These are phyloP conservation scores for Nymphicus hollandicus DNA, from an alignment of 2,113 vertebrate genomes.

Conservation along the genomic window DNA sequence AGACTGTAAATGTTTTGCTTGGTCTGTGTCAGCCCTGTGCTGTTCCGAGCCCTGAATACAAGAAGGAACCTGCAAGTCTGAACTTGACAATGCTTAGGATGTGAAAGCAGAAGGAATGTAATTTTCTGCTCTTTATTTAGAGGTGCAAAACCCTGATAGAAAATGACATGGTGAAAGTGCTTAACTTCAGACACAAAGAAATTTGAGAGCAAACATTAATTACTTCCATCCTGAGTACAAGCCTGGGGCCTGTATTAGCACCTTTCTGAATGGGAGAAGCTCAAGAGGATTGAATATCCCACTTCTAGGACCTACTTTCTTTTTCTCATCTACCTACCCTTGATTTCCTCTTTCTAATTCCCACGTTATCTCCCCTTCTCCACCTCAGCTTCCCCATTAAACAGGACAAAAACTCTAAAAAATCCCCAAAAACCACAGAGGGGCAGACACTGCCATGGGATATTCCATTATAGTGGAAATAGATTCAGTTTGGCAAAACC, in stretches of 20 bases:
- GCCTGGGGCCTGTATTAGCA: slow-evolving; percentile 38
- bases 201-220: slow-evolving; percentile 50
- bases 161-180: slow-evolving; percentile 12
- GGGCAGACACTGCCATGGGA: background rate
- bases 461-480: slow-evolving; percentile 10
- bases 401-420: background rate
- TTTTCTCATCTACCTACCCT: background rate
- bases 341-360: slow-evolving; percentile 22
- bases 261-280: slow-evolving; percentile 33
- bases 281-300: slow-evolving; percentile 31
- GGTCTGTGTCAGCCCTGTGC: background rate
- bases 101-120: background rate
- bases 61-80: background rate
- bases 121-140: slow-evolving; percentile 26
- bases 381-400: background rate
- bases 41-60: background rate
- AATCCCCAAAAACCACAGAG: background rate
- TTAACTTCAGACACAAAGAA: slow-evolving; percentile 52
- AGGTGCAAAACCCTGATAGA: slow-evolving; percentile 32
- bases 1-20: background rate
- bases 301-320: slow-evolving; percentile 9
- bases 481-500: background rate
- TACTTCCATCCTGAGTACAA: background rate
- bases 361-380: background rate
- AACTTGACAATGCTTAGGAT: background rate